Percentiles rank a stretch among this genome's conserved stretches.
phyloP scores from a whole-genome alignment of 2,113 vertebrate species.

The Alces alces region DNA sequence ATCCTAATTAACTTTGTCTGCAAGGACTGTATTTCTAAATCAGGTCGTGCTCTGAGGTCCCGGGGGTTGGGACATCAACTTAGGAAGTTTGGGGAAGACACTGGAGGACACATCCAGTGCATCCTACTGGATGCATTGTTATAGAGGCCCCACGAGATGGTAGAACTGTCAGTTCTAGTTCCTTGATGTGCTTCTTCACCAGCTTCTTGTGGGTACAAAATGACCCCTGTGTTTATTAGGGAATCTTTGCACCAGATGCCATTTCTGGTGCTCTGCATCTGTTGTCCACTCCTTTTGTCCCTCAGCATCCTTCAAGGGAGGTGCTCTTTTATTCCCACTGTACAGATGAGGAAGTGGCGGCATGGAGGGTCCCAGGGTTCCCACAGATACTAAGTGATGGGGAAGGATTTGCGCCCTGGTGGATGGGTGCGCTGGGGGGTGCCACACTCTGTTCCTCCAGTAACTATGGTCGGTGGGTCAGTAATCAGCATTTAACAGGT shows the following conservation, averaged over 20 bases:
- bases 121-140: not conserved
- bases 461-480: rapidly evolving
- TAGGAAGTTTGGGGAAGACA: not conserved
- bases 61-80: no score
- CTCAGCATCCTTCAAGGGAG: not conserved
- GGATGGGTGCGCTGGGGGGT: rapidly evolving
- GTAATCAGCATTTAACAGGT: no score
- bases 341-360: not conserved
- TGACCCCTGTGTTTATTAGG: rapidly evolving
- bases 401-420: rapidly evolving
- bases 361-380: not conserved
- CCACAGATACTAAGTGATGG: no score
- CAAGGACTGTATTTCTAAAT: not conserved
- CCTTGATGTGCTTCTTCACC: rapidly evolving
- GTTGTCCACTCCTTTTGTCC: not conserved
- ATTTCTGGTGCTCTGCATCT: not conserved
- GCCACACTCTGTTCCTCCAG: rapidly evolving
- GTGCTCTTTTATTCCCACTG: not conserved
- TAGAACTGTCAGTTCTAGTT: rapidly evolving
- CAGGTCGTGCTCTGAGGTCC: not conserved
- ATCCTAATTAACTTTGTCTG: not conserved
- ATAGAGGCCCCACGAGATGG: not conserved
- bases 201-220: rapidly evolving
- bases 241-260: rapidly evolving
- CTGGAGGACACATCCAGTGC: not conserved